These are phyloP conservation scores for Drosophila ezoana DNA, from an alignment of 2,888 invertebrate species.

Conservation along the genomic window DNA sequence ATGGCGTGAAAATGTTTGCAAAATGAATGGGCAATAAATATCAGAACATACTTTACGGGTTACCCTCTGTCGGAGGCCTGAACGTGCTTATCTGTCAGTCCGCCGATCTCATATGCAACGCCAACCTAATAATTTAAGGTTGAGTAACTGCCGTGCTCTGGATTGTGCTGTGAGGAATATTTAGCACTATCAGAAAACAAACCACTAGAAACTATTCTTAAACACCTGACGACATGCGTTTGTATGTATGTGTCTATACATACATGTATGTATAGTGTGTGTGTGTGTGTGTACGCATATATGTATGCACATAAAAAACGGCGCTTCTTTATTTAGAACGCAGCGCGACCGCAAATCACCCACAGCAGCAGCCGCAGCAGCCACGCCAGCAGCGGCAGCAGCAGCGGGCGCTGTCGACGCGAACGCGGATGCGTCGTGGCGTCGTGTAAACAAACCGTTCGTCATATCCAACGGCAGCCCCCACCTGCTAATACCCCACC, in stretches of 20 bases:
- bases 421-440: conserved; percentile 43
- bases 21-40: conserved; percentile 11
- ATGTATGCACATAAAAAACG: conserved; percentile 28
- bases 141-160: conserved; percentile 52
- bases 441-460: conserved; percentile 69
- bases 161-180: conserved; percentile 40
- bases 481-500: conserved; percentile 45
- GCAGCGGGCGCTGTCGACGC: neutral
- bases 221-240: conserved; percentile 71
- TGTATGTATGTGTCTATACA: neutral
- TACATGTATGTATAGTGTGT: neutral
- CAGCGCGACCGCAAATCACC: conserved; percentile 64
- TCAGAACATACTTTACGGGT: conserved; percentile 13
- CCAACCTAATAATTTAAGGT: conserved; percentile 31
- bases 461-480: conserved; percentile 34
- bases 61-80: conserved; percentile 19
- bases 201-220: conserved; percentile 71
- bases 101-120: conserved; percentile 30
- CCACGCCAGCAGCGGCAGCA: conserved; percentile 3
- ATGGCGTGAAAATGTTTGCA: conserved; percentile 1
- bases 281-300: conserved; percentile 22
- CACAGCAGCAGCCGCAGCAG: conserved; percentile 45
- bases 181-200: conserved; percentile 60
- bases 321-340: conserved; percentile 70
- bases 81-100: conserved; percentile 44